A percentile compares a stretch with the other conserved stretches of the same genome.
Conservation (phyloP, 1,140 invertebrate species). For the Conopomorpha cramerella region DNA sequence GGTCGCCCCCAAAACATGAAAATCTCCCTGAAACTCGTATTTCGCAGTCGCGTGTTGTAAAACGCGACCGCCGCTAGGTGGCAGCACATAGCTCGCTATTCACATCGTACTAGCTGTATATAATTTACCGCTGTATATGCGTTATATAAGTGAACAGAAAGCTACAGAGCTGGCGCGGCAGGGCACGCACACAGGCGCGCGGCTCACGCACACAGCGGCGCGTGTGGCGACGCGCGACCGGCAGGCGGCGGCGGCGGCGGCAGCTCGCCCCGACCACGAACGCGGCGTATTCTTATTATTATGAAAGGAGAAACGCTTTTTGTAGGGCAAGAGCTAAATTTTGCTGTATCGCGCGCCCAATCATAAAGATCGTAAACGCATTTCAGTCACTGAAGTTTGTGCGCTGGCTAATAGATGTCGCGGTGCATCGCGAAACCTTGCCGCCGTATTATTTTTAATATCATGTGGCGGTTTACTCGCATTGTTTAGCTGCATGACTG, state of each 20-base stretch:
- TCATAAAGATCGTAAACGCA: conserved; percentile 57
- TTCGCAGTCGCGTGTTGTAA: too few relatives aligned
- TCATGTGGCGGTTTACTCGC: too few relatives aligned
- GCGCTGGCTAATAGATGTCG: conserved; percentile 50
- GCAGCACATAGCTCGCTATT: conserved; percentile 54
- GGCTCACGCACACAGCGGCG: conserved; percentile 18
- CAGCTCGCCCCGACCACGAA: conserved; percentile 29
- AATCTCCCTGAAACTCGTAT: too few relatives aligned
- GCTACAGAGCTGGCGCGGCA: conserved; percentile 36
- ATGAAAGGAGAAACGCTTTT: conserved; percentile 61
- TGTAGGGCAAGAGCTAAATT: conserved; percentile 61
- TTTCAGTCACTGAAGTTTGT: conserved; percentile 54
- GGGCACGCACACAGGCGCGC: conserved; percentile 11
- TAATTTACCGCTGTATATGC: conserved; percentile 52
- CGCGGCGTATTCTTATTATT: conserved; percentile 59
- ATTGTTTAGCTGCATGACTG: too few relatives aligned
- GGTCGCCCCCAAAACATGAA: neutral
- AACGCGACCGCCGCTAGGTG: conserved; percentile 37
- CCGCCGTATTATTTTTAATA: too few relatives aligned
- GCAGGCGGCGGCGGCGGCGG: conserved; percentile 27
- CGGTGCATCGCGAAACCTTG: too few relatives aligned
- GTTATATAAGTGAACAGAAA: conserved; percentile 61
- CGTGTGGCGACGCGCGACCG: conserved; percentile 21
- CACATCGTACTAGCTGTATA: conserved; percentile 47
- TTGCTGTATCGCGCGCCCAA: conserved; percentile 50